Evolutionary conservation across 2,797 vertebrate species (phyloP).

Genomic region (Falco concolor): DNA sequence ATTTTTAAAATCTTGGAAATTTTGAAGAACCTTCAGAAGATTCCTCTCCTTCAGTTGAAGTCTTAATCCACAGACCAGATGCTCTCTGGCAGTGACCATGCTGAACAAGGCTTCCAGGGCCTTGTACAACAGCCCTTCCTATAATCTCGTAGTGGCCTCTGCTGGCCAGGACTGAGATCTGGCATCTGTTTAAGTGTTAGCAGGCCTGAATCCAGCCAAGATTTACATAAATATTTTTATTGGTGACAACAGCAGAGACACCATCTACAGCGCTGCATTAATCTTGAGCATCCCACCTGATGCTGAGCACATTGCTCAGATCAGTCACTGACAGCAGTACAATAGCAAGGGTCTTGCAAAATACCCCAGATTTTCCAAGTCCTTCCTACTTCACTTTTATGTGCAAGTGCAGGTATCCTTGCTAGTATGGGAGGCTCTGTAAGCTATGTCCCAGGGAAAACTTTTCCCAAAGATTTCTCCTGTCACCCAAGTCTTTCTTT

Average conservation of each 20-base stretch:
- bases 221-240: not conserved
- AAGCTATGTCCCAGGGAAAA: not conserved
- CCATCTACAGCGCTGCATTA: not conserved
- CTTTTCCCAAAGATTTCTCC: not conserved
- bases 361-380: not conserved
- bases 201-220: not conserved
- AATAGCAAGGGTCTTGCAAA: not conserved
- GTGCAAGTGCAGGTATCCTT: not conserved
- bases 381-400: not conserved
- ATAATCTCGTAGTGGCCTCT: constrained; percentile 15
- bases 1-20: not conserved
- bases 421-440: not conserved
- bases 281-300: not conserved
- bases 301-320: not conserved
- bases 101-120: not conserved
- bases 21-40: not conserved
- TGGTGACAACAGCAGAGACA: not conserved
- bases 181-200: not conserved
- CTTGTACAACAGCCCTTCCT: not conserved
- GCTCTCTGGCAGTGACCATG: not conserved
- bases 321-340: not conserved
- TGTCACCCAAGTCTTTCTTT: not conserved
- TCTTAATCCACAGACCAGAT: not conserved
- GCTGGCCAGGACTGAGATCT: constrained; percentile 20
- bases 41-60: not conserved